These are phyloP conservation scores for Boloria euphrosyne DNA, from an alignment of 2,888 invertebrate genomes.

Conservation along the genomic window DNA sequence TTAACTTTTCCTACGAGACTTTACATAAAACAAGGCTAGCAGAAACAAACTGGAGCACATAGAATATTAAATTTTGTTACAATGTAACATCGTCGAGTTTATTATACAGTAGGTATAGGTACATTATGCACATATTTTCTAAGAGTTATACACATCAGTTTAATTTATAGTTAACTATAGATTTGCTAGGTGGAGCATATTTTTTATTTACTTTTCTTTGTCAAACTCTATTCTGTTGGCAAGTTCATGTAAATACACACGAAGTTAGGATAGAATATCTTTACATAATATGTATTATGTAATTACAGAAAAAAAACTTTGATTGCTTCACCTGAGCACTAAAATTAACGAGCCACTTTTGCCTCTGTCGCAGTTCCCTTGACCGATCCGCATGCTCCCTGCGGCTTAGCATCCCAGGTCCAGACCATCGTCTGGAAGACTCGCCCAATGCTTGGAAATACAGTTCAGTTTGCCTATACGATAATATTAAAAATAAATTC, in stretches of 20 bases:
- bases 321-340: constrained; percentile 44
- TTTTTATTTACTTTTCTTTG: too few species aligned
- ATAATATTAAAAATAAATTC: background rate
- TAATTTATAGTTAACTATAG: too few species aligned
- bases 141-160: too few species aligned
- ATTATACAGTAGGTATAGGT: background rate
- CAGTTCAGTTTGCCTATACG: constrained; percentile 80
- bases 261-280: too few species aligned
- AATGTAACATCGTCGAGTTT: background rate
- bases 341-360: constrained; percentile 76
- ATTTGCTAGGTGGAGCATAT: too few species aligned
- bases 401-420: constrained; percentile 55
- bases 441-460: constrained; percentile 78
- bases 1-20: constrained; percentile 20
- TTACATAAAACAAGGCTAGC: constrained; percentile 10
- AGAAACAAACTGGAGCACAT: background rate
- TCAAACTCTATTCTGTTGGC: too few species aligned
- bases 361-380: constrained; percentile 61
- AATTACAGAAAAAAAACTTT: too few species aligned
- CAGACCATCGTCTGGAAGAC: constrained; percentile 54
- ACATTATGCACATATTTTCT: too few species aligned
- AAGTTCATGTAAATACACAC: too few species aligned
- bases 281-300: too few species aligned
- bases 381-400: constrained; percentile 58
- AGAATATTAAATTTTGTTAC: background rate